Percentiles rank a stretch among this genome's conserved stretches.
Conservation (phyloP, 2,888 invertebrate species). For the Hanleya hanleyi region DNA sequence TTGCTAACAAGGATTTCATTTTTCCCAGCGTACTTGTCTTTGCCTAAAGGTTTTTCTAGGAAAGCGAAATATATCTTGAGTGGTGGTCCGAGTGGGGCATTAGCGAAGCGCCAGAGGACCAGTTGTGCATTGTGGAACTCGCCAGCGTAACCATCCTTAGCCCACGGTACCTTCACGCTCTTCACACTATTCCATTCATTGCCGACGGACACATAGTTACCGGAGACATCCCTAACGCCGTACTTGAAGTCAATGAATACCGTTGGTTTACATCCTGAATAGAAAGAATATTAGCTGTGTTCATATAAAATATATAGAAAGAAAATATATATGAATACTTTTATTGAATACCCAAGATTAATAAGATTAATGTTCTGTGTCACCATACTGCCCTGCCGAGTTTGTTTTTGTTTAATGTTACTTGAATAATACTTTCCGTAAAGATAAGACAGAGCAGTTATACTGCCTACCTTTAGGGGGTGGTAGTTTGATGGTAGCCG, state of each 20-base stretch:
- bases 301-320: no score
- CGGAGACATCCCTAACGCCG: background rate
- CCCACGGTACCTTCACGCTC: background rate
- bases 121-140: background rate
- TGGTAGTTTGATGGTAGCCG: background rate
- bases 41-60: background rate
- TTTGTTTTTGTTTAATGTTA: no score
- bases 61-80: background rate
- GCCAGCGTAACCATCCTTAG: background rate
- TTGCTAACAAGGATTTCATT: background rate
- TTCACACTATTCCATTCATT: background rate
- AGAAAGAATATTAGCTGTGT: no score
- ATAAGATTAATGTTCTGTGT: no score
- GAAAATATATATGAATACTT: no score
- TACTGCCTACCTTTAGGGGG: no score
- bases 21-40: background rate
- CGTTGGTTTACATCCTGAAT: background rate
- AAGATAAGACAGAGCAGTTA: no score
- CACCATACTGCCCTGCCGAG: no score
- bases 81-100: background rate
- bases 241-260: slow-evolving; percentile 1
- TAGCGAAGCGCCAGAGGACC: background rate
- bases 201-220: background rate
- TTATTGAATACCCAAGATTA: no score
- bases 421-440: no score